Conservation (phyloP, 2,888 invertebrate species). For the Anorthoa munda region DNA sequence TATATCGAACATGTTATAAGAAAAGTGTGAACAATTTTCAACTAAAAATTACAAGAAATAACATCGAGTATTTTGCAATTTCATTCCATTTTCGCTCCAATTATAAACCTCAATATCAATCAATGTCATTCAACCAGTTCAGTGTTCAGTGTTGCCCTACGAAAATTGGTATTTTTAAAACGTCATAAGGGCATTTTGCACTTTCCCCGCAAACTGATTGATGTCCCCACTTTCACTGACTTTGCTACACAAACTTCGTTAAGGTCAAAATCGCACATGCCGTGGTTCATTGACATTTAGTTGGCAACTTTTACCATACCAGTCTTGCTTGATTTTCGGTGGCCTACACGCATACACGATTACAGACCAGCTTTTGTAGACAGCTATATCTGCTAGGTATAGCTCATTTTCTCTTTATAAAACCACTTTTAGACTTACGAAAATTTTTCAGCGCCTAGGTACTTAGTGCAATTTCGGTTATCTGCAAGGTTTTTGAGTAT, state of each 20-base stretch:
- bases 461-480: neutral
- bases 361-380: neutral
- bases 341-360: conserved; percentile 29
- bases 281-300: conserved; percentile 69
- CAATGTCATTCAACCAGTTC: conserved; percentile 19
- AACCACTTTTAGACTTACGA: neutral
- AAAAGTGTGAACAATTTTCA: conserved; percentile 30
- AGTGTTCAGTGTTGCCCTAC: conserved; percentile 14
- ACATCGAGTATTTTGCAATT: neutral
- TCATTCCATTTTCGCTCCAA: neutral
- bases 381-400: neutral
- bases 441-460: neutral
- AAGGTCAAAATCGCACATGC: conserved; percentile 72
- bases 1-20: conserved; percentile 1
- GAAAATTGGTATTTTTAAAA: conserved; percentile 14
- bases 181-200: conserved; percentile 69
- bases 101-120: conserved; percentile 10
- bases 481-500: neutral
- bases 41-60: conserved; percentile 7
- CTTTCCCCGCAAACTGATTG: conserved; percentile 76
- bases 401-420: neutral
- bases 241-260: conserved; percentile 74
- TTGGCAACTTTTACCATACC: conserved; percentile 77
- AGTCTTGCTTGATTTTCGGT: conserved; percentile 56
- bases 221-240: conserved; percentile 78